Conservation (phyloP, 1,140 invertebrate genomes). For the Phenacoccus solenopsis region DNA sequence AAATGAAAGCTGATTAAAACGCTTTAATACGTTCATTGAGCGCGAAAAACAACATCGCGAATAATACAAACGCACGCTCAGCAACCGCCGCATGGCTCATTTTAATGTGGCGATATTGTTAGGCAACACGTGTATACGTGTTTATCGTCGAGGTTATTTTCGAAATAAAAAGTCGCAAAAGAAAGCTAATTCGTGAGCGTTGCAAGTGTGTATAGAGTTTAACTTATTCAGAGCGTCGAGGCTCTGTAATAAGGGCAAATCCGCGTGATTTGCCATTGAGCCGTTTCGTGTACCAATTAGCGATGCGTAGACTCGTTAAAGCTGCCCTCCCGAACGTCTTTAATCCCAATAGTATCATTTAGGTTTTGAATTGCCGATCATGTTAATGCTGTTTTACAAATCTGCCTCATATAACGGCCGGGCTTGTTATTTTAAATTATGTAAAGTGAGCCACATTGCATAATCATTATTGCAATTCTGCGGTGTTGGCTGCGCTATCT, state of each 20-base stretch:
- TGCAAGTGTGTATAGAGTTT: too few species aligned
- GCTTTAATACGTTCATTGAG: not conserved
- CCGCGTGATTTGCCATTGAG: not conserved
- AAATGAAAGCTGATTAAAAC: not conserved
- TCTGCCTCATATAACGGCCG: not conserved
- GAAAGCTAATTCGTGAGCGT: too few species aligned
- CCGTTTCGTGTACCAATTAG: not conserved
- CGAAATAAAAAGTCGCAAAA: too few species aligned
- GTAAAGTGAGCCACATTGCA: not conserved
- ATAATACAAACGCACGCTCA: not conserved
- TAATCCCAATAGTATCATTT: slow-evolving; percentile 2
- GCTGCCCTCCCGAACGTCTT: not conserved
- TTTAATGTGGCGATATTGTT: too few species aligned
- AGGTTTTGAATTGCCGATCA: slow-evolving; percentile 1
- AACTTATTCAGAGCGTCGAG: not conserved
- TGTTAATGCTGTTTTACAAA: slow-evolving; percentile 3
- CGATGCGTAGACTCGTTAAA: not conserved
- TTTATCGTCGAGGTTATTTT: not conserved
- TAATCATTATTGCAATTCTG: not conserved
- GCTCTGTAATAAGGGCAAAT: not conserved
- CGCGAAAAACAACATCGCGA: not conserved
- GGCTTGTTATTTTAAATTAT: not conserved
- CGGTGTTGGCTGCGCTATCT: too few species aligned
- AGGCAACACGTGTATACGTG: too few species aligned
- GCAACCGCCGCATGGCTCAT: too few species aligned